Conservation (phyloP, 1,140 invertebrate species). For the Lepidurus couesii region DNA sequence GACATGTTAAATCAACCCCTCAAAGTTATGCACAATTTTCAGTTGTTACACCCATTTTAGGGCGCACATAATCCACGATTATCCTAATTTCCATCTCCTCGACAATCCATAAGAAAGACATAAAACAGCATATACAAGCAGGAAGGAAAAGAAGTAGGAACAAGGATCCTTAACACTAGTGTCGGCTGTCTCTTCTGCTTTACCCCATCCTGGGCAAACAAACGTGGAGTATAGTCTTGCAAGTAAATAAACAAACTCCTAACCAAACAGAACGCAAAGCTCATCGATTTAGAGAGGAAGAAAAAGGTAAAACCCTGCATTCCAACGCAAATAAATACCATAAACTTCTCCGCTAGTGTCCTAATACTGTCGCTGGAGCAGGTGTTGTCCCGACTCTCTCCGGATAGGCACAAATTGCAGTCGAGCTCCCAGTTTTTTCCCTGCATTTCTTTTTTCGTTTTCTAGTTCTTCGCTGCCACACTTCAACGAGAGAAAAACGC, state of each 20-base stretch:
- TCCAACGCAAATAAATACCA: background rate
- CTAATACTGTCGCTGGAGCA: background rate
- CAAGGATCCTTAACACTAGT: background rate
- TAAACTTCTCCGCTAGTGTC: background rate
- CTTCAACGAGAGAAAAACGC: background rate
- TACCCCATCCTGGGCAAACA: background rate
- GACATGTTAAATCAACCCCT: too few relatives aligned
- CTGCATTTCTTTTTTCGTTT: too few relatives aligned
- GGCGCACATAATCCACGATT: too few relatives aligned
- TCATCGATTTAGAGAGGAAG: conserved; percentile 3
- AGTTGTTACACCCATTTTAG: too few relatives aligned
- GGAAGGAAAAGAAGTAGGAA: background rate
- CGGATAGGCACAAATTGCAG: background rate
- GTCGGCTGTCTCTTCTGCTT: background rate
- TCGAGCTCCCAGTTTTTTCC: background rate
- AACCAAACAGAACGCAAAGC: conserved; percentile 21
- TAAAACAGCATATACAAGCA: background rate
- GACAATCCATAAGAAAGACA: too few relatives aligned
- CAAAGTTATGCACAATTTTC: too few relatives aligned
- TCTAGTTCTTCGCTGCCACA: background rate
- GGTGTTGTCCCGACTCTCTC: background rate
- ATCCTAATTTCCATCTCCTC: too few relatives aligned
- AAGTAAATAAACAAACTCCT: conserved; percentile 11
- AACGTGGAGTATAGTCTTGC: background rate
- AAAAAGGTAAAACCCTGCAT: conserved; percentile 7